A percentile compares a stretch with the other conserved stretches of the same genome.
phyloP scores from a whole-genome alignment of 2,797 vertebrate species.

The Graptemys geographica region DNA sequence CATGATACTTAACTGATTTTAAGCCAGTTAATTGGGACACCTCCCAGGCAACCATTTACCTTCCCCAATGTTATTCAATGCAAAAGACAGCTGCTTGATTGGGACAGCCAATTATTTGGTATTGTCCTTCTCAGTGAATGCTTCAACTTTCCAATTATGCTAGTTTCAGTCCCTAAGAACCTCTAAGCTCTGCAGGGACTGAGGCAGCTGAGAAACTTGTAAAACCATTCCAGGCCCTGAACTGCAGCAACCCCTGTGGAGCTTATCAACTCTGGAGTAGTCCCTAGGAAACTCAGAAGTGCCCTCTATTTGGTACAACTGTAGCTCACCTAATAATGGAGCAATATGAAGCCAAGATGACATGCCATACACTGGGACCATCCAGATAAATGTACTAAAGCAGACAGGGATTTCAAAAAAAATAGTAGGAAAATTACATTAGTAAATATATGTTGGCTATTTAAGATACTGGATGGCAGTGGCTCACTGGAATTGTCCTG shows the following conservation, averaged over 20 bases:
- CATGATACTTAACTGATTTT: background rate
- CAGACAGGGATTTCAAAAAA: background rate
- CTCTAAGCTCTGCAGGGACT: conserved; percentile 6
- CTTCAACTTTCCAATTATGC: conserved; percentile 32
- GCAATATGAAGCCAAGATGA: background rate
- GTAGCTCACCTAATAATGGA: background rate
- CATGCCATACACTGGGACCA: background rate
- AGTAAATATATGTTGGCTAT: background rate
- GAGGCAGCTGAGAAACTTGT: conserved; percentile 32
- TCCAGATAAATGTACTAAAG: background rate
- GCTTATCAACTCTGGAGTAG: conserved; percentile 24
- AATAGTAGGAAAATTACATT: rapidly evolving
- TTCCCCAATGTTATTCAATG: conserved; percentile 14
- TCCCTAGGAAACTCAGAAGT: background rate
- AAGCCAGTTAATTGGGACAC: conserved; percentile 51
- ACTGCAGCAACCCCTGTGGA: conserved; percentile 25
- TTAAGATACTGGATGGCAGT: background rate
- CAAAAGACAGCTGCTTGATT: conserved; percentile 47
- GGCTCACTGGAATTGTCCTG: background rate
- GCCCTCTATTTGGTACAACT: background rate
- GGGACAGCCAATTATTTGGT: conserved; percentile 56
- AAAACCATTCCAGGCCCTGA: conserved; percentile 23
- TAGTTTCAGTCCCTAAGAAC: conserved; percentile 17
- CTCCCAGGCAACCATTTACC: background rate
- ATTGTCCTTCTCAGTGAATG: conserved; percentile 23